Evolutionary conservation across 2,797 vertebrate species (phyloP).

Genomic region (Takifugu ocellatus): DNA sequence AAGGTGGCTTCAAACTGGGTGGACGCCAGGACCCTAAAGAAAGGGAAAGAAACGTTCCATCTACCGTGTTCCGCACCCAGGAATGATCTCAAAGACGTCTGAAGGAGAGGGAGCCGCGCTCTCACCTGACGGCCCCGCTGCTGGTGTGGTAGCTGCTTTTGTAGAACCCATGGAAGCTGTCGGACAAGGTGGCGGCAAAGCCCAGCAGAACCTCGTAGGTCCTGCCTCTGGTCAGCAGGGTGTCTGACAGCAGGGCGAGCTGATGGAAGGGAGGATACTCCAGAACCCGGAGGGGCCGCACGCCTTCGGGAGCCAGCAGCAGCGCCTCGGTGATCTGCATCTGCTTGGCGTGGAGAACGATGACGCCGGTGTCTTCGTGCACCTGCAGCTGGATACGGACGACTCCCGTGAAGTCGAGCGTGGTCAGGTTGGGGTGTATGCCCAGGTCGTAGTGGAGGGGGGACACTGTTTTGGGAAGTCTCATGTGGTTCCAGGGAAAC

Average conservation of each 20-base stretch:
- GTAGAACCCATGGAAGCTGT: conserved; percentile 87
- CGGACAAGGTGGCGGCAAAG: conserved; percentile 82
- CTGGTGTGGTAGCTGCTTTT: conserved; percentile 86
- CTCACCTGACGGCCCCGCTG: conserved; percentile 81
- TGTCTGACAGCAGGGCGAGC: conserved; percentile 75
- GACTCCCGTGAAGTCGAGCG: conserved; percentile 75
- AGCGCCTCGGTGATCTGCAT: conserved; percentile 69
- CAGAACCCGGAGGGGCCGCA: conserved; percentile 64
- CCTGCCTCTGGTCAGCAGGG: conserved; percentile 66
- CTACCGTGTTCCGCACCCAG: background rate
- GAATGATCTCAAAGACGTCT: background rate
- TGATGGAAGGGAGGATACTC: conserved; percentile 79
- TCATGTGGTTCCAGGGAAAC: conserved; percentile 84
- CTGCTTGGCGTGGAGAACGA: conserved; percentile 83
- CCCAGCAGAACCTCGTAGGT: conserved; percentile 76
- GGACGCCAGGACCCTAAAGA: conserved; percentile 79
- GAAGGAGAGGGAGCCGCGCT: background rate
- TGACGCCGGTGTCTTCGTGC: conserved; percentile 61
- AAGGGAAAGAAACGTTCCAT: background rate
- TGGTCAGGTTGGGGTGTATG: conserved; percentile 88
- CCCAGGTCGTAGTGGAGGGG: conserved; percentile 83
- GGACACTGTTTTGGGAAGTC: conserved; percentile 76
- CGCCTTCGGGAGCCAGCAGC: conserved; percentile 58
- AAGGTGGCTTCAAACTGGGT: conserved; percentile 90
- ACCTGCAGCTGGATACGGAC: conserved; percentile 76